Conservation (phyloP, 2,797 vertebrate genomes). For the Heteromormyrus szaboi region DNA sequence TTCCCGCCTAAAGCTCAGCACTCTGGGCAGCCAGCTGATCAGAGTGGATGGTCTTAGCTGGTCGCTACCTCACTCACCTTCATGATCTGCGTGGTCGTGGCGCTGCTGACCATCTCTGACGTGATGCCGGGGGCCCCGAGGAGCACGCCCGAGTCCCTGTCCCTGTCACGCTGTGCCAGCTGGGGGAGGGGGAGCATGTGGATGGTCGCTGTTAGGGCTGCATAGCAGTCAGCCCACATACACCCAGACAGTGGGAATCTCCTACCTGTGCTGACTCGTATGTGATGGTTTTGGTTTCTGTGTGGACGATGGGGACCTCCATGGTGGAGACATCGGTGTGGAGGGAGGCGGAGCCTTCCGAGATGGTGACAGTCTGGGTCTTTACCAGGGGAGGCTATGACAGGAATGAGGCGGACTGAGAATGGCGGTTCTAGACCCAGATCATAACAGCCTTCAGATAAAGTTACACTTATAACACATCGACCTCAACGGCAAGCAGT, state of each 20-base stretch:
- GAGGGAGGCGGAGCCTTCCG: constrained; percentile 65
- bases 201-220: background rate
- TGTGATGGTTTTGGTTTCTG: constrained; percentile 82
- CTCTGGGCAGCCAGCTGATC: background rate
- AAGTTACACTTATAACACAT: background rate
- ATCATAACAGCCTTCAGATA: background rate
- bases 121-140: constrained; percentile 75
- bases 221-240: background rate
- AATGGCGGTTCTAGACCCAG: constrained; percentile 33
- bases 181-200: background rate
- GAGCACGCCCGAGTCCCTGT: constrained; percentile 68
- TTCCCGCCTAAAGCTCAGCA: too few relatives aligned
- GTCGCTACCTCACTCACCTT: constrained; percentile 60
- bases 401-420: constrained; percentile 50
- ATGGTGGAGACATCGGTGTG: constrained; percentile 81
- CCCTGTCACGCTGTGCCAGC: constrained; percentile 54
- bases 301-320: constrained; percentile 82
- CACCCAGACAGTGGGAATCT: constrained; percentile 17
- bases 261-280: constrained; percentile 86
- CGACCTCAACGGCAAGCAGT: background rate
- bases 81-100: constrained; percentile 87
- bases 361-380: constrained; percentile 89
- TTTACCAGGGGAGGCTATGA: constrained; percentile 87
- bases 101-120: constrained; percentile 75
- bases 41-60: background rate